Base-by-base conservation (phyloP, 2,797 vertebrate species). In the Jordanella pulchra region DNA sequence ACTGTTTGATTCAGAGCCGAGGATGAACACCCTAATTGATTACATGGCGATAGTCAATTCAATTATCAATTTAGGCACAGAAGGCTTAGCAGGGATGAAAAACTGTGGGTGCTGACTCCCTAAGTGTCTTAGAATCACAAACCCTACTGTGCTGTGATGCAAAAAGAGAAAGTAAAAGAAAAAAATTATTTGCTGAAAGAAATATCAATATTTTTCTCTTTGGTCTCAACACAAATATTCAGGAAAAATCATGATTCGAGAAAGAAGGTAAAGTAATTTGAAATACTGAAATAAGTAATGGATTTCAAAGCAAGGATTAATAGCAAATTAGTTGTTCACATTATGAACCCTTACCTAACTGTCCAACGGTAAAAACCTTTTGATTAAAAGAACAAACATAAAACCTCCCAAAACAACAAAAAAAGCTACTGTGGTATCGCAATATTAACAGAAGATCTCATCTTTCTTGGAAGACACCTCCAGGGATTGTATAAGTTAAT, bases 1-100 rank as follows among this genome's bases (percentile, higher is more conserved):
- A 90, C 84, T 75, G 82, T 85, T 86, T 84, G 81, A 91, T 86
- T 91, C 86, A 71, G 83, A 90, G 91, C 79, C 60, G 35, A 69
- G 77, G 86, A 89, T 87, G 87, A 92, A 83, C 83, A 77, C 75
- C 69, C 83, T 93, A 93, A 95, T 92, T 93, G 92, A 94, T 95
- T 93, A 92, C 90, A 90, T 79, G 87, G 86, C 79, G 77, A 91
- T 87, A 88, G 84, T 86, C 79, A 71, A 91, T 93, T 93, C 84
- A 92, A 93, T 94, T 91, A 94, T 92, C 90, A 93, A 91, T 94
- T 90, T 89, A 71, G 86, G 74, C 75, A 82, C 76, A 85, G 86
- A 91, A 88, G 86, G 72, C 76, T 78, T 68, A 86, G 81, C 65
- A 21, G 78, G 80, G 82, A 68, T 21, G 32, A 70, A 54, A 77